Evolutionary conservation across 2,797 vertebrate genomes (phyloP).

Genomic region (Knipowitschia caucasica): DNA sequence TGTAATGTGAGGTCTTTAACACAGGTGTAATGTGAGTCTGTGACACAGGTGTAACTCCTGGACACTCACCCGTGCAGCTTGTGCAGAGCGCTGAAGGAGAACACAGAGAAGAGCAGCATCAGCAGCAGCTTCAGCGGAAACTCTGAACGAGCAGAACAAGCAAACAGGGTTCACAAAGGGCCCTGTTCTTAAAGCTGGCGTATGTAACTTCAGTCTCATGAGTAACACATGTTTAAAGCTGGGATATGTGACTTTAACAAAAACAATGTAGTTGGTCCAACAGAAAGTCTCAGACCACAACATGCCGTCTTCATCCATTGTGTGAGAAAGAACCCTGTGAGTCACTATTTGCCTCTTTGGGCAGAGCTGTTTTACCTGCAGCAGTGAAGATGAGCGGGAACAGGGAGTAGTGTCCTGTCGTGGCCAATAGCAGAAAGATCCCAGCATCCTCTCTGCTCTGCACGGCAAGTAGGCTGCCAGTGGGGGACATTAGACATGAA

Average conservation of each 20-base stretch:
- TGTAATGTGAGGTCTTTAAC: background rate
- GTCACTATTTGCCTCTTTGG: no score
- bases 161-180: no score
- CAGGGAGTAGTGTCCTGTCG: constrained; percentile 89
- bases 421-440: constrained; percentile 85
- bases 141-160: background rate
- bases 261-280: no score
- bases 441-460: constrained; percentile 87
- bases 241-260: no score
- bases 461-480: constrained; percentile 87
- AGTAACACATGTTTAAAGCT: no score
- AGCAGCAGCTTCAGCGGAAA: constrained; percentile 82
- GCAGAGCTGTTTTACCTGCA: no score
- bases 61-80: constrained; percentile 76
- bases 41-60: no score
- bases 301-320: no score
- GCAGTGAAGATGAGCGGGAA: constrained; percentile 90
- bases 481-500: background rate
- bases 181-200: no score
- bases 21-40: background rate
- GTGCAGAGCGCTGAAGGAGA: constrained; percentile 83
- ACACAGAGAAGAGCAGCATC: constrained; percentile 88
- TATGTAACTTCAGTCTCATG: no score
- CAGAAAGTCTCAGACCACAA: background rate
- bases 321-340: no score